Base-by-base conservation (phyloP, 2,797 vertebrate species). In the Malurus leucopterus region DNA sequence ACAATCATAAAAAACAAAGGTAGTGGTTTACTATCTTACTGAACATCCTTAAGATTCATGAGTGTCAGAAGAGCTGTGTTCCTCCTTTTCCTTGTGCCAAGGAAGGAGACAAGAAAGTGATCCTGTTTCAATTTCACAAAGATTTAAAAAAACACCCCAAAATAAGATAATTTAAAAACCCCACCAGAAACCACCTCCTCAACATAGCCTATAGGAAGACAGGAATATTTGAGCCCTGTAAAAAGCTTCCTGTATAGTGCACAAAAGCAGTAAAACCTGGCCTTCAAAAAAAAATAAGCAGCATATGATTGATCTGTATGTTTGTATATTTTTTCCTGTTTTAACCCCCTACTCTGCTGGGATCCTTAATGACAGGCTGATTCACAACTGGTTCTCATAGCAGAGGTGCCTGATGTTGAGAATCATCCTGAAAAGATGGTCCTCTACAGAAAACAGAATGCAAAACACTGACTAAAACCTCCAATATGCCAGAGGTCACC, bases 221-320 rank as follows among this genome's bases (percentile, higher is more conserved):
- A 86, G 22, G 32, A 65, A 47, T 16, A 23, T 55, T 20, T 47
- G 36, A 86, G 11, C 21, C 9, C 7, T 49, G 5, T 6, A 55
- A 4, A 19, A 38, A 6, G 41, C 27, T 44, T 7, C 26, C 24
- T 0, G 1, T 21, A 4, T 3, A 61, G 24, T 11, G 24, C 30
- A 41, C 74, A 58, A 65, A 68, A 4, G 2, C 58, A 6, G 13
- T 7, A 51, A 44, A 86, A 65, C 0, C 0, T 0, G 3, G 46
- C 22, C 47, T 86, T 58, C 16, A 8, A 38, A 67, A 72, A 40
- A 51, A 29, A 13, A 23, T 2, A 38, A 27, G 18, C 16, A 51
- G 8, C 0, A 0, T 54, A 47, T 18, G 15, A 61, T 2, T 54
- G 50, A 40, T 13, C n/a, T 54, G 11, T 24, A 18, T 13, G 6